Conservation (phyloP, 2,888 invertebrate species). For the Hirtodrosophila duncani region DNA sequence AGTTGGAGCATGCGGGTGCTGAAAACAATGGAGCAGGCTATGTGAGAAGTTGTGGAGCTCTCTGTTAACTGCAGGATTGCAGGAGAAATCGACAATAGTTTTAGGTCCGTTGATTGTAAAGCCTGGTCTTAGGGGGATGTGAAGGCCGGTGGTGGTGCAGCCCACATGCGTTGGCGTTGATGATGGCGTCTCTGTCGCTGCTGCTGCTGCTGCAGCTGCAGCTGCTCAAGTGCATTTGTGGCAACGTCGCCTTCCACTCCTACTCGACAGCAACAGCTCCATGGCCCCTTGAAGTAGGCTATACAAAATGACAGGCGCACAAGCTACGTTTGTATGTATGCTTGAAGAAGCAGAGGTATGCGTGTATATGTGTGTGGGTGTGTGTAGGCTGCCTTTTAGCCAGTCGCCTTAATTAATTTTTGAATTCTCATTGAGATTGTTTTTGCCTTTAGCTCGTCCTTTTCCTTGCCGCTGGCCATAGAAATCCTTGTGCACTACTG, state of each 20-base stretch:
- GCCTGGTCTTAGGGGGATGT: conserved; percentile 2
- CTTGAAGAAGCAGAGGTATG: too few relatives aligned
- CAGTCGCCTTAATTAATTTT: conserved; percentile 77
- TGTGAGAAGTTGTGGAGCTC: conserved; percentile 31
- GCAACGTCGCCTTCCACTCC: background rate
- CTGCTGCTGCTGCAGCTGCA: conserved; percentile 16
- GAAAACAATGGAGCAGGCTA: conserved; percentile 44
- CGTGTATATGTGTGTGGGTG: too few relatives aligned
- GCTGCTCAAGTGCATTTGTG: conserved; percentile 57
- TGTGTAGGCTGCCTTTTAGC: conserved; percentile 23
- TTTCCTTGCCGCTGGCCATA: conserved; percentile 32
- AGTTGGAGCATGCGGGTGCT: conserved; percentile 6
- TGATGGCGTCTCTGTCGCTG: conserved; percentile 10
- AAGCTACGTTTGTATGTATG: too few relatives aligned
- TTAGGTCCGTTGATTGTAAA: conserved; percentile 47
- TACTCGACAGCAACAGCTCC: conserved; percentile 8
- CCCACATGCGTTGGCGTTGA: conserved; percentile 31
- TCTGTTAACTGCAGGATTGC: conserved; percentile 34
- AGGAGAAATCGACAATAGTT: conserved; percentile 57
- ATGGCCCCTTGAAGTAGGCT: conserved; percentile 30
- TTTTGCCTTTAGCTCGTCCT: conserved; percentile 42
- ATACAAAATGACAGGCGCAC: conserved; percentile 41
- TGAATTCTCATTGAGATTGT: conserved; percentile 76
- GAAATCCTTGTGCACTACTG: conserved; percentile 14
- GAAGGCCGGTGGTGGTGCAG: conserved; percentile 8